phyloP scores from a whole-genome alignment of 2,797 vertebrate genomes.

The Emydoidea blandingii region DNA sequence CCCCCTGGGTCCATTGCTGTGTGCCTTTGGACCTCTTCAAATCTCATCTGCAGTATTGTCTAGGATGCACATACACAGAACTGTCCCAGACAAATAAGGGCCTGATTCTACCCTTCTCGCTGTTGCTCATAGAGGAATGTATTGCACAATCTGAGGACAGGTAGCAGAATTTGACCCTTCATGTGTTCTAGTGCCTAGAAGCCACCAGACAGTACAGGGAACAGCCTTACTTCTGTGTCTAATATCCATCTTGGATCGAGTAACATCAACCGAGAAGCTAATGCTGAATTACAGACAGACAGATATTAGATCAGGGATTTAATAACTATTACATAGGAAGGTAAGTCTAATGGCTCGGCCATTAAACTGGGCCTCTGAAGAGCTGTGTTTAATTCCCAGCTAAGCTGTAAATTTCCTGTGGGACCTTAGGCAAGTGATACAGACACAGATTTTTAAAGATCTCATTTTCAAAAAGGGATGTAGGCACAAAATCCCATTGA shows the following conservation, averaged over 20 bases:
- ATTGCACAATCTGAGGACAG: neutral
- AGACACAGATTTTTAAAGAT: neutral
- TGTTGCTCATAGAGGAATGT: neutral
- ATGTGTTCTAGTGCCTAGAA: neutral
- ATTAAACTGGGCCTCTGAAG: neutral
- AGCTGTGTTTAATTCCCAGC: neutral
- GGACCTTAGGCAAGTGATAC: neutral
- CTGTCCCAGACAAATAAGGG: neutral
- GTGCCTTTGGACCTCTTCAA: neutral
- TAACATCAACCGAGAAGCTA: neutral
- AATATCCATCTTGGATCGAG: neutral
- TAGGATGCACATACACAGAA: neutral
- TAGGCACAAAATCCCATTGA: neutral
- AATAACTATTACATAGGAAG: neutral
- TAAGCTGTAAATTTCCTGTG: neutral
- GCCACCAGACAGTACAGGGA: neutral
- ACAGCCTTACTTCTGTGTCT: neutral
- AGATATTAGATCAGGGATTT: neutral
- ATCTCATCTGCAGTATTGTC: neutral
- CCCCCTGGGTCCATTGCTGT: neutral
- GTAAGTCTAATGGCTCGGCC: neutral
- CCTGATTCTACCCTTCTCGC: neutral
- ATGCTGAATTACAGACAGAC: neutral
- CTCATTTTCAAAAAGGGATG: neutral
- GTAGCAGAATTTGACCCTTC: neutral